Evolutionary conservation across 2,888 invertebrate genomes (phyloP), one percentile per base, ranked within the genome.

Genomic region (Notocelia uddmanniana): DNA sequence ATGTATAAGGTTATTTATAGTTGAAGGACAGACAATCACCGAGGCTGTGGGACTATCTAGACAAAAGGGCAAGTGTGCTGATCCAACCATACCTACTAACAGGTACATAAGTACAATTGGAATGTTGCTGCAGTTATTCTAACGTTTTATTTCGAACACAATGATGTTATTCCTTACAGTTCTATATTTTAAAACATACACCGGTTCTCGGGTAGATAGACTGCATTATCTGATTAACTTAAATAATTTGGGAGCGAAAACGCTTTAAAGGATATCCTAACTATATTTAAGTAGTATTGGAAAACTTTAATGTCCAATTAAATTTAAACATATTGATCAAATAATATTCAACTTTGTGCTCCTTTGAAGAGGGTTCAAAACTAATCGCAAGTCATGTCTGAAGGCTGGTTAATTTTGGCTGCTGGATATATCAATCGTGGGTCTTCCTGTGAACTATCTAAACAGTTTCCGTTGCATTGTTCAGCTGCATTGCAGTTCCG

Each of bases 1-100:
- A 79, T 77, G 77, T 81, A 76, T 80, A 81, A 83, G 82, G 84
- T 83, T 91, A 90, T 90, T 91, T 89, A 89, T 88, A 87, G 76
- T 75, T 68, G 90, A 93, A 93, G 93, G 92, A 91, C 92, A 87
- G 75, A 90, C 92, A 92, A 89, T 92, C 93, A 83, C 92, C 81
- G 80, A 79, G 79, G 75, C 75, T 66, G 62, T 62, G 67, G 60
- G 67, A 60, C 23, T 57, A 19, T 55, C 34, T 31, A 72, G 62
- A 72, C 68, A 68, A 72, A 71, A 72, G 67, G 71, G 67, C 72
- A 48, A 34, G 13, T 21, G 41, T 55, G 21, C 60, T 11, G 48
- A 48, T 62, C 58, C 34, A 13, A 50, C 34, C 41, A 66, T 66
- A 66, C 19, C 13, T 55, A 26, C 45, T 37, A 13, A 19, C 18